A percentile compares a stretch with the other conserved stretches of the same genome.
These are phyloP conservation scores for Zaprionus davidi DNA, from an alignment of 1,140 invertebrate genomes.

Conservation along the genomic window DNA sequence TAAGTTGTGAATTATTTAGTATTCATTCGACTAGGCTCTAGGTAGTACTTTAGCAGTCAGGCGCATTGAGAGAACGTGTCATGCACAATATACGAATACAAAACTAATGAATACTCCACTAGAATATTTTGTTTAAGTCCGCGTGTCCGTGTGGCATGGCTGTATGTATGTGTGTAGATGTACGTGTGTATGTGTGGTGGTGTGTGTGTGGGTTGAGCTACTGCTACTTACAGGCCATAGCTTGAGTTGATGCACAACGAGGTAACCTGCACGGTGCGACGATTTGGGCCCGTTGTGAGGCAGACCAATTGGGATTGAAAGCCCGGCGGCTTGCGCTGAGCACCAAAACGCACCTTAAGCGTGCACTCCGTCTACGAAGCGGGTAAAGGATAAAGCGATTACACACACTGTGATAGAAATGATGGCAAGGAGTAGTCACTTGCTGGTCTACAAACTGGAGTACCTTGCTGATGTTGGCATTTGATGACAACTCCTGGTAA, in stretches of 20 bases:
- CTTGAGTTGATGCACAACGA: conserved; percentile 97
- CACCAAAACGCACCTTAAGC: conserved; percentile 90
- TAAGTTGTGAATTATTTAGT: background rate
- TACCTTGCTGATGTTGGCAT: too few species aligned
- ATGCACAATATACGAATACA: conserved; percentile 54
- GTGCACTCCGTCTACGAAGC: conserved; percentile 84
- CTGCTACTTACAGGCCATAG: conserved; percentile 95
- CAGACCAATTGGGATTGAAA: conserved; percentile 98
- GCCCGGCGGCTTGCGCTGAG: conserved; percentile 92
- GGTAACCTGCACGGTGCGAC: conserved; percentile 92
- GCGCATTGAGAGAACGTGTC: conserved; percentile 42
- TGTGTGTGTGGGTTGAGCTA: conserved; percentile 30
- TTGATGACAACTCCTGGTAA: background rate
- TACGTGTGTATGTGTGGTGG: conserved; percentile 2
- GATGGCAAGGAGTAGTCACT: too few species aligned
- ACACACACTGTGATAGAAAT: background rate
- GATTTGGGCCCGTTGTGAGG: conserved; percentile 92
- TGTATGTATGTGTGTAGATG: conserved; percentile 20
- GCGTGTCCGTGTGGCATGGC: conserved; percentile 17
- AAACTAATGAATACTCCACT: conserved; percentile 51
- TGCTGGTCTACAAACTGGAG: too few species aligned
- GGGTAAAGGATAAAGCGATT: conserved; percentile 1
- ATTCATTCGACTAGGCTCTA: conserved; percentile 34
- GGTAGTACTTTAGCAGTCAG: conserved; percentile 31
- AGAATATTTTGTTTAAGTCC: conserved; percentile 36